Conservation (phyloP, 2,113 vertebrate species). For the Porphyrio hochstetteri region DNA sequence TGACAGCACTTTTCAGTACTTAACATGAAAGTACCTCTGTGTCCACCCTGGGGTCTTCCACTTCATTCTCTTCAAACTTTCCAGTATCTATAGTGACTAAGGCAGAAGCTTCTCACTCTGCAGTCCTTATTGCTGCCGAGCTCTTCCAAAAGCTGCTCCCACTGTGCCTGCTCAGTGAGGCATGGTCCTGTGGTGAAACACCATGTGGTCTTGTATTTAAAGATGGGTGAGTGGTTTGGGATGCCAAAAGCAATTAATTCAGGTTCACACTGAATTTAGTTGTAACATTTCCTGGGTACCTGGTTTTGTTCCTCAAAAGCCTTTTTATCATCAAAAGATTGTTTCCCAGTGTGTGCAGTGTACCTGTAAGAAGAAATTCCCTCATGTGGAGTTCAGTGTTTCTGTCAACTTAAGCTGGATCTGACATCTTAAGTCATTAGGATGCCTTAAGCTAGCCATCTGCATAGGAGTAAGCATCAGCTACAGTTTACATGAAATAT, state of each 20-base stretch:
- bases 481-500: not conserved
- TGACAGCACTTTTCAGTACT: not conserved
- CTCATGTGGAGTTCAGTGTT: not conserved
- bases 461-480: not conserved
- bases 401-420: not conserved
- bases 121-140: not conserved
- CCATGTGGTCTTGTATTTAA: not conserved
- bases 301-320: not conserved
- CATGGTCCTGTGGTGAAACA: not conserved
- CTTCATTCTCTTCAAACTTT: not conserved
- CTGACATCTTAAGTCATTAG: conserved; percentile 1
- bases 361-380: not conserved
- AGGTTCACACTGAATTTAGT: not conserved
- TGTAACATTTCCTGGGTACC: not conserved
- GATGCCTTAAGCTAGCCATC: not conserved
- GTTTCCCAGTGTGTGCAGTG: not conserved
- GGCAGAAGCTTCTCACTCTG: accelerated
- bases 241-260: not conserved
- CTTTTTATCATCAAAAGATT: not conserved
- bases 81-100: not conserved
- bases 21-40: not conserved
- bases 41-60: not conserved
- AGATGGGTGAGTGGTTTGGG: not conserved
- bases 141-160: not conserved
- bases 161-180: not conserved